phyloP scores from a whole-genome alignment of 37 sponge, comb jelly and placozoan genomes.

The Theonella swinhoei region DNA sequence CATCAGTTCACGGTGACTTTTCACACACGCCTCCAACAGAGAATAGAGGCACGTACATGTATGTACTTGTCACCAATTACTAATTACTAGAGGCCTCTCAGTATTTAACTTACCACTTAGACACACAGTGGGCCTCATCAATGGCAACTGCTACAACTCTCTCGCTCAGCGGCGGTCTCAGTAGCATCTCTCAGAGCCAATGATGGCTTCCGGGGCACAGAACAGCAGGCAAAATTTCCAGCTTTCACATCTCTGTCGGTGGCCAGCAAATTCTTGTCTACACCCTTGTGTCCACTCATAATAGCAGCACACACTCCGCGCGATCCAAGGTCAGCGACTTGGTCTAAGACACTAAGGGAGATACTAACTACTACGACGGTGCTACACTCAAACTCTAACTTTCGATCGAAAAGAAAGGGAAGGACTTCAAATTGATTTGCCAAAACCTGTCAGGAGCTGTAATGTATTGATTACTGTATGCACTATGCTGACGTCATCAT shows the following conservation, averaged over 20 bases:
- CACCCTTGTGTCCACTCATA: neutral
- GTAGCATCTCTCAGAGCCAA: constrained; percentile 14
- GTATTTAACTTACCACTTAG: constrained; percentile 35
- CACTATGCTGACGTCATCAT: too few relatives aligned
- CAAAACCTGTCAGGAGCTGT: too few relatives aligned
- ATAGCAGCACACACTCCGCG: neutral
- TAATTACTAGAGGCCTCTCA: too few relatives aligned
- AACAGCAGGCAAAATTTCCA: constrained; percentile 8
- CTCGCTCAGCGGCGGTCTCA: neutral
- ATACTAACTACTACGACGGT: too few relatives aligned
- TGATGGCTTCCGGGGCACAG: constrained; percentile 49
- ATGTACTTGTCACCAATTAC: neutral
- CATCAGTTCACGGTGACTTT: too few relatives aligned
- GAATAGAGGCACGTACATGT: neutral
- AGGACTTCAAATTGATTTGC: too few relatives aligned
- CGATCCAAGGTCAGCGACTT: too few relatives aligned
- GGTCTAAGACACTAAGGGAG: too few relatives aligned
- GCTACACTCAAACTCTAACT: too few relatives aligned
- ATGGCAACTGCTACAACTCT: constrained; percentile 35
- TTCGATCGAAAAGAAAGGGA: too few relatives aligned
- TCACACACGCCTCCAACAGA: too few relatives aligned
- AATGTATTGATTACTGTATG: too few relatives aligned
- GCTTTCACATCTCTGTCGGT: neutral
- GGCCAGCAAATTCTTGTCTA: neutral
- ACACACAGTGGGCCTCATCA: constrained; percentile 52